A percentile compares a stretch with the other conserved stretches of the same genome.
Evolutionary conservation across 2,888 invertebrate genomes (phyloP).

Genomic region (Eucera pruinosa): DNA sequence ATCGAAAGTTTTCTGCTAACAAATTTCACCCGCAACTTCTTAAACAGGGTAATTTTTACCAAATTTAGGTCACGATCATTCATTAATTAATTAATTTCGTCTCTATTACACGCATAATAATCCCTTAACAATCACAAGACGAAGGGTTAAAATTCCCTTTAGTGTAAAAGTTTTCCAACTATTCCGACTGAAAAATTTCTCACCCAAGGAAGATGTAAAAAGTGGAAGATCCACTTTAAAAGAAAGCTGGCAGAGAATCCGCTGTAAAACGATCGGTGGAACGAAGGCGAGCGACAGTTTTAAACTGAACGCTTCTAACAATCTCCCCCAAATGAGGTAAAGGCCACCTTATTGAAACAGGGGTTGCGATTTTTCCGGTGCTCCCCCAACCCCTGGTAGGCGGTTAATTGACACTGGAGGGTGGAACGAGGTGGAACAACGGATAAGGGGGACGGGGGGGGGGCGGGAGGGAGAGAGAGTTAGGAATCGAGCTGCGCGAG

Average conservation of each 20-base stretch:
- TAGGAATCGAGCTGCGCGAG: constrained; percentile 72
- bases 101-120: no score
- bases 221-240: constrained; percentile 54
- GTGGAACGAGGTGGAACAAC: constrained; percentile 56
- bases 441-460: no score
- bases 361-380: constrained; percentile 84
- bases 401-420: constrained; percentile 84
- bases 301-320: constrained; percentile 82
- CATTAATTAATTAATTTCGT: no score
- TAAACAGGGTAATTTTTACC: no score
- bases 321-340: constrained; percentile 84
- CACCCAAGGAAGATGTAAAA: no score
- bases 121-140: no score
- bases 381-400: constrained; percentile 70
- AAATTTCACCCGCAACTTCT: no score
- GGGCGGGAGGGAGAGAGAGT: constrained; percentile 16
- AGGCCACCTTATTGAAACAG: constrained; percentile 84
- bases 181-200: no score
- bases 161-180: no score
- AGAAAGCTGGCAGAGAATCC: constrained; percentile 75
- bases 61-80: no score
- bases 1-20: no score
- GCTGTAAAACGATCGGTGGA: constrained; percentile 80
- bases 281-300: constrained; percentile 79
- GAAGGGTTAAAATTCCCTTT: no score